Percentiles rank a stretch among this genome's conserved stretches.
phyloP scores from a whole-genome alignment of 1,140 invertebrate species.

The Popillia japonica region DNA sequence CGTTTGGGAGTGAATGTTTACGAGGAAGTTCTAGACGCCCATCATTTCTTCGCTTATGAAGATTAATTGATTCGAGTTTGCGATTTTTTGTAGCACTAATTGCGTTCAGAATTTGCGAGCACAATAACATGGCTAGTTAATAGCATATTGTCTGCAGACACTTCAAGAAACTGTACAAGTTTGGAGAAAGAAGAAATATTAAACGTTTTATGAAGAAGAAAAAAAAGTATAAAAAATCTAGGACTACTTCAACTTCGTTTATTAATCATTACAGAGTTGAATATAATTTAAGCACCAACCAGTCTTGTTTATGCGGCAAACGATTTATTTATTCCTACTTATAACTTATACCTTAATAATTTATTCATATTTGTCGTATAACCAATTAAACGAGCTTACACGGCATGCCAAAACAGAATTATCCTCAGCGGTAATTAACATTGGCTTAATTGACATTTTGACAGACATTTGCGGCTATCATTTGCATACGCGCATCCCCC shows the following conservation, averaged over 20 bases:
- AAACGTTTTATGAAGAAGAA: no score
- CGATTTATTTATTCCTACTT: slow-evolving; percentile 1
- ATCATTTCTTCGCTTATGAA: slow-evolving; percentile 30
- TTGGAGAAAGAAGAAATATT: no score
- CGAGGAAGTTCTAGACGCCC: slow-evolving; percentile 18
- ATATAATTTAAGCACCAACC: not conserved
- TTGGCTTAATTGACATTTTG: slow-evolving; percentile 42
- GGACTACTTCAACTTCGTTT: not conserved
- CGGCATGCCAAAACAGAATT: slow-evolving; percentile 26
- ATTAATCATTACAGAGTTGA: not conserved
- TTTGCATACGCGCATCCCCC: slow-evolving; percentile 40
- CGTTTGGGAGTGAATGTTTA: slow-evolving; percentile 18
- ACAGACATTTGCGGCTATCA: slow-evolving; percentile 40
- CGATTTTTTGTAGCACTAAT: not conserved
- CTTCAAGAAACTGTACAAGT: no score
- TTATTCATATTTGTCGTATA: slow-evolving; percentile 21
- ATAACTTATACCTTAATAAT: slow-evolving; percentile 5
- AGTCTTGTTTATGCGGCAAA: not conserved
- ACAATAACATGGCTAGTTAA: no score
- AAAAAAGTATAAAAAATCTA: not conserved
- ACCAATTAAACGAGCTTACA: slow-evolving; percentile 20
- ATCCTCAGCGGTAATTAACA: slow-evolving; percentile 41
- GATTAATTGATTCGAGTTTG: not conserved
- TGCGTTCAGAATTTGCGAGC: not conserved
- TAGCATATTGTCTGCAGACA: no score